Evolutionary conservation across 1,140 invertebrate species (phyloP).

Genomic region (Cyclargus thomasi): DNA sequence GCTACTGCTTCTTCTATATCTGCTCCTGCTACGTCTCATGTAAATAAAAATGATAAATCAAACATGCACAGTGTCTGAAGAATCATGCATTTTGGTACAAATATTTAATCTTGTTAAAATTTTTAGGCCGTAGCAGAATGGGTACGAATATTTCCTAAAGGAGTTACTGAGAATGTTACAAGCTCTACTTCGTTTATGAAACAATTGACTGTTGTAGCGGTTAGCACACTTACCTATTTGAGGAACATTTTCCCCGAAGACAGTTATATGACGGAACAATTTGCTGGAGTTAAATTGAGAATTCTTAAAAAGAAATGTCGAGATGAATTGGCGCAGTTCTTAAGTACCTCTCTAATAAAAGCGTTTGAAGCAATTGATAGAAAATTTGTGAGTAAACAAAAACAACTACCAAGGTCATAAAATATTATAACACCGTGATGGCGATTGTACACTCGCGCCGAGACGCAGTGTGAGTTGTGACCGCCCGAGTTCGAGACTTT

Average conservation of each 20-base stretch:
- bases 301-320: slow-evolving; percentile 52
- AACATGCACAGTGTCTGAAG: not conserved
- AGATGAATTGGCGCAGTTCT: slow-evolving; percentile 51
- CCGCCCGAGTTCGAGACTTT: too few species aligned
- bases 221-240: slow-evolving; percentile 54
- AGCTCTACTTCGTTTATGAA: slow-evolving; percentile 62
- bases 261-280: slow-evolving; percentile 44
- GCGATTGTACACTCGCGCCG: too few species aligned
- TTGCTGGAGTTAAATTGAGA: slow-evolving; percentile 42
- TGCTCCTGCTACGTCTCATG: slow-evolving; percentile 4
- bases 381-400: slow-evolving; percentile 66
- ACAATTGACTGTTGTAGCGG: slow-evolving; percentile 49
- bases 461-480: too few species aligned
- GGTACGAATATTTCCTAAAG: slow-evolving; percentile 47
- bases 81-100: slow-evolving; percentile 28
- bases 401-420: too few species aligned
- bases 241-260: slow-evolving; percentile 51
- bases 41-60: not conserved
- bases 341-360: slow-evolving; percentile 47
- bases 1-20: not conserved
- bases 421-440: too few species aligned
- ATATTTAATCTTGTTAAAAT: slow-evolving; percentile 26
- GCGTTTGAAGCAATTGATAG: slow-evolving; percentile 61
- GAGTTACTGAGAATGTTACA: slow-evolving; percentile 48
- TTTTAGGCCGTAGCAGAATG: slow-evolving; percentile 48